Conservation (phyloP, 1,140 invertebrate genomes). For the Drosophila murphyi region DNA sequence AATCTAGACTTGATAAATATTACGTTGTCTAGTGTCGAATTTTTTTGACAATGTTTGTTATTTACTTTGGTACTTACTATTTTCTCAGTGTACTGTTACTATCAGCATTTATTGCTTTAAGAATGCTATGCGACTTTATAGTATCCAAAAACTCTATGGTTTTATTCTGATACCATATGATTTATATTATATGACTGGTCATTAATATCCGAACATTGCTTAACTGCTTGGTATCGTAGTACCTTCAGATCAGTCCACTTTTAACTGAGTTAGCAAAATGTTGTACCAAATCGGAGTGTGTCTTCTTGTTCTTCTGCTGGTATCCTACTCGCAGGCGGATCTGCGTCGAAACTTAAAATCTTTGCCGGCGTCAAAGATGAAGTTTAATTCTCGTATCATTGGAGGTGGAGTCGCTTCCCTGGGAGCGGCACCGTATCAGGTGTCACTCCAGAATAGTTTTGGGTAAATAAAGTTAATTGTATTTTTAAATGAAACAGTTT, state of each 20-base stretch:
- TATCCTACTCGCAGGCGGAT: conserved; percentile 34
- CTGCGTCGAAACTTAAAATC: conserved; percentile 19
- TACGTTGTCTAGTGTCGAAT: no score
- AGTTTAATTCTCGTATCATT: conserved; percentile 67
- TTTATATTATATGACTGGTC: conserved; percentile 35
- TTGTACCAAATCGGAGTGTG: conserved; percentile 47
- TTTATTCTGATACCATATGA: conserved; percentile 45
- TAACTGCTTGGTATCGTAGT: conserved; percentile 29
- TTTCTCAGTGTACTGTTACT: background rate
- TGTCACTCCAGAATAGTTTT: conserved; percentile 72
- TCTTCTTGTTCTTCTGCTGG: conserved; percentile 22
- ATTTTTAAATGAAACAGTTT: background rate
- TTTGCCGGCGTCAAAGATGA: background rate
- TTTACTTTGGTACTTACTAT: no score
- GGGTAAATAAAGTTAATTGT: conserved; percentile 32
- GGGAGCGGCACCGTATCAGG: conserved; percentile 83
- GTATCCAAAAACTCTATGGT: conserved; percentile 20
- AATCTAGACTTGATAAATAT: no score
- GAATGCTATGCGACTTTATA: conserved; percentile 57
- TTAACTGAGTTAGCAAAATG: conserved; percentile 51
- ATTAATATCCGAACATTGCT: conserved; percentile 61
- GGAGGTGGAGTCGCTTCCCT: conserved; percentile 81
- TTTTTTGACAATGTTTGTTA: no score
- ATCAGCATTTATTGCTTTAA: conserved; percentile 49
- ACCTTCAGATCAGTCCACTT: conserved; percentile 55